Evolutionary conservation across 1,140 invertebrate genomes (phyloP).

Genomic region (Tachypleus tridentatus): DNA sequence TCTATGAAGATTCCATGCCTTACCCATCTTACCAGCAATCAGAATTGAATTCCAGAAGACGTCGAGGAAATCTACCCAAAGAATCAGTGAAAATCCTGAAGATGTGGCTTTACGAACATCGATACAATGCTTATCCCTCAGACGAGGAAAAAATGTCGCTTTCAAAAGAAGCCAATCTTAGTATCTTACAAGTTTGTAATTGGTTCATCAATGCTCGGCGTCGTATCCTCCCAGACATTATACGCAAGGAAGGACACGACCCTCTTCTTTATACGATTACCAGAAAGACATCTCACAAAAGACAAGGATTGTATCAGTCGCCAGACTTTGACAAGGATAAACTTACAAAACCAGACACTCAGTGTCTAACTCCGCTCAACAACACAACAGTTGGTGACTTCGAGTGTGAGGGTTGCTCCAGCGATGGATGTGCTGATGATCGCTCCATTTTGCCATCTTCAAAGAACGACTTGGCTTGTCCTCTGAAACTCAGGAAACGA

Average conservation of each 20-base stretch:
- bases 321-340: conserved; percentile 17
- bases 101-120: conserved; percentile 81
- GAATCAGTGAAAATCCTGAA: conserved; percentile 82
- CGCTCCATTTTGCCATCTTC: conserved; percentile 7
- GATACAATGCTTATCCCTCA: conserved; percentile 89
- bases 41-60: conserved; percentile 43
- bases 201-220: conserved; percentile 95
- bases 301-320: conserved; percentile 25
- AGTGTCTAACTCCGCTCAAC: conserved; percentile 5
- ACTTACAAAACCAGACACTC: conserved; percentile 4
- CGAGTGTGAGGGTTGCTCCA: conserved; percentile 5
- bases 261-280: conserved; percentile 85
- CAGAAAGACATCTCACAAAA: conserved; percentile 39
- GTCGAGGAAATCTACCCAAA: conserved; percentile 83
- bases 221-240: conserved; percentile 83
- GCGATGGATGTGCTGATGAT: neutral
- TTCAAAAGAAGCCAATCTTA: conserved; percentile 73
- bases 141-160: conserved; percentile 77
- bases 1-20: too few relatives aligned
- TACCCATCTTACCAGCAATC: too few relatives aligned
- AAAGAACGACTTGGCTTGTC: conserved; percentile 7
- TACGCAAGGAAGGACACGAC: conserved; percentile 78
- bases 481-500: conserved; percentile 26
- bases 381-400: conserved; percentile 13
- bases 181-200: conserved; percentile 77